phyloP scores from a whole-genome alignment of 2,888 invertebrate species.

The Atherix ibis region DNA sequence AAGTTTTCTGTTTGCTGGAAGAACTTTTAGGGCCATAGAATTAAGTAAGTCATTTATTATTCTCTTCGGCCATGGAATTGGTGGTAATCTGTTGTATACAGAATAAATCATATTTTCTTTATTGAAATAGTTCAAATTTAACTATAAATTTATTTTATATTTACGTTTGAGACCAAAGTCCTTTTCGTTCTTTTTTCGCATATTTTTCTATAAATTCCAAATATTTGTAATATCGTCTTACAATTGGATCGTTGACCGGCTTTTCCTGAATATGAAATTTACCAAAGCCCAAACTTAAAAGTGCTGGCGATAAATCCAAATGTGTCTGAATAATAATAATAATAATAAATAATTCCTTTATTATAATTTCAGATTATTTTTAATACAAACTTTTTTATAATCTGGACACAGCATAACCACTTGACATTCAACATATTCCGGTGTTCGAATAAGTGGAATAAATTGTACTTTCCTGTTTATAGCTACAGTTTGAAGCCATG shows the following conservation, averaged over 20 bases:
- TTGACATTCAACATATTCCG: slow-evolving; percentile 33
- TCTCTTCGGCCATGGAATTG: slow-evolving; percentile 14
- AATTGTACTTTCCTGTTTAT: slow-evolving; percentile 31
- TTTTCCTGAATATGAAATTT: slow-evolving; percentile 15
- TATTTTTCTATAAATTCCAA: slow-evolving; percentile 20
- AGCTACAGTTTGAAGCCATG: slow-evolving; percentile 36
- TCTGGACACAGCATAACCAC: slow-evolving; percentile 28
- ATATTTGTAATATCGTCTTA: slow-evolving; percentile 23
- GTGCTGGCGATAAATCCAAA: slow-evolving; percentile 25
- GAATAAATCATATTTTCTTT: background rate
- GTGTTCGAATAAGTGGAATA: slow-evolving; percentile 28
- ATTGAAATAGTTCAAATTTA: slow-evolving; percentile 1
- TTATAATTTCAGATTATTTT: background rate
- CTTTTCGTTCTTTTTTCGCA: slow-evolving; percentile 12
- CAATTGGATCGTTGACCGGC: slow-evolving; percentile 9
- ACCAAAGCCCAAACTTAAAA: slow-evolving; percentile 28
- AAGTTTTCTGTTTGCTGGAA: slow-evolving; percentile 19
- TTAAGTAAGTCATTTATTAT: slow-evolving; percentile 8
- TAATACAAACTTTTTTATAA: slow-evolving; percentile 17
- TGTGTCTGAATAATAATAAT: slow-evolving; percentile 10
- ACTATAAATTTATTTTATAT: background rate
- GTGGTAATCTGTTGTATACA: slow-evolving; percentile 14
- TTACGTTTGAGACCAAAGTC: slow-evolving; percentile 14
- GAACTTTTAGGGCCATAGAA: slow-evolving; percentile 10
- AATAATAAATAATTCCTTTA: background rate